Evolutionary conservation across 2,113 vertebrate genomes (phyloP).

Genomic region (Morone chrysops): DNA sequence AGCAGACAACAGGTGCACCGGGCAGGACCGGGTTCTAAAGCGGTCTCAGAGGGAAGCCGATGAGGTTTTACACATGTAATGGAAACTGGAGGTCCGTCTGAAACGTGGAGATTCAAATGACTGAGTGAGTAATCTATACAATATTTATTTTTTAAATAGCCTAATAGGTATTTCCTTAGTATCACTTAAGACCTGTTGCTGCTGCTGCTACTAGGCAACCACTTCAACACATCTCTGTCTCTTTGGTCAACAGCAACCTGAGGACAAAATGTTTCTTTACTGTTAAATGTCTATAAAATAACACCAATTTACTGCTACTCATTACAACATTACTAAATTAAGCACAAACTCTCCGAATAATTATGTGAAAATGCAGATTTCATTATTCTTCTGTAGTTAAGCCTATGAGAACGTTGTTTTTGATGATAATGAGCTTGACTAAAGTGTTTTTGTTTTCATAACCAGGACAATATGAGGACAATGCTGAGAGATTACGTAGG

Average conservation of each 20-base stretch:
- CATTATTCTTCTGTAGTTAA: background rate
- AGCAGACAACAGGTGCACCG: constrained; percentile 61
- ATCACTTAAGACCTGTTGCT: constrained; percentile 15
- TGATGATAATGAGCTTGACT: background rate
- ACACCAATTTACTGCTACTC: too few species aligned
- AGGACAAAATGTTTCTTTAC: background rate
- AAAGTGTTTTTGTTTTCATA: background rate
- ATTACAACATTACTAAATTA: background rate
- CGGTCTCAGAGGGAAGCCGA: background rate
- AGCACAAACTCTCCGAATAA: background rate
- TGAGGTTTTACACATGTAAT: background rate
- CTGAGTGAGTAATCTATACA: constrained; percentile 69
- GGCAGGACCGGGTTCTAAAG: constrained; percentile 13
- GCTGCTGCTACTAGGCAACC: constrained; percentile 58
- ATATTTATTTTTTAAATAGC: too few species aligned
- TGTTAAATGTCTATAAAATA: background rate
- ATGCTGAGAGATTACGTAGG: constrained; percentile 50
- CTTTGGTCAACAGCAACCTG: background rate
- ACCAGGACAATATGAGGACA: constrained; percentile 45
- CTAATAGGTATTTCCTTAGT: background rate
- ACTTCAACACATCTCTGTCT: constrained; percentile 36
- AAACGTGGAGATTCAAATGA: constrained; percentile 47
- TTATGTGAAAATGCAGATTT: background rate
- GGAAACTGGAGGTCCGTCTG: constrained; percentile 39
- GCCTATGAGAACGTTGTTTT: background rate